Percentiles rank a stretch among this genome's conserved stretches.
phyloP scores from a whole-genome alignment of 2,888 invertebrate genomes.

The Agrochola litura region DNA sequence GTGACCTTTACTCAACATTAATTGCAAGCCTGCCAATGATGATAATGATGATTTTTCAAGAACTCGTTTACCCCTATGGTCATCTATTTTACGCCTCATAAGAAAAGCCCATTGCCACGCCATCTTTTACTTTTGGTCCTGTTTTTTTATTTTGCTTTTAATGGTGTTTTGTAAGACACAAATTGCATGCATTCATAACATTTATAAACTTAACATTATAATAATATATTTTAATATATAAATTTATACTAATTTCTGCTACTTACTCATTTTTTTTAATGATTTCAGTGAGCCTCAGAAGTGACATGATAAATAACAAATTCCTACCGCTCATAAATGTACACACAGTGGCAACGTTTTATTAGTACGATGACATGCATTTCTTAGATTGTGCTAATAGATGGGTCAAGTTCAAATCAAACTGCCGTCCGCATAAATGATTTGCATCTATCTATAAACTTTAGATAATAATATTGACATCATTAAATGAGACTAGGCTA shows the following conservation, averaged over 20 bases:
- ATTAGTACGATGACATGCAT: conserved; percentile 4
- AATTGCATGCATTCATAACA: not conserved
- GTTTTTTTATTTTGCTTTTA: not conserved
- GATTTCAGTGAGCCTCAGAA: not conserved
- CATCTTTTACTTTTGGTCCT: not conserved
- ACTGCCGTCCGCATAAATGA: not conserved
- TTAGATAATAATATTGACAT: not conserved
- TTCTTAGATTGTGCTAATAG: conserved; percentile 22
- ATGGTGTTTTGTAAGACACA: not conserved
- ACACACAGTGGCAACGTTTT: not conserved
- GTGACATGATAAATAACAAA: not conserved
- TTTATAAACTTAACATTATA: no score
- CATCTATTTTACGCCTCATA: not conserved
- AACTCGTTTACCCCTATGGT: no score
- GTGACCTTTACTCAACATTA: no score
- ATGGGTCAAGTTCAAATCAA: conserved; percentile 23
- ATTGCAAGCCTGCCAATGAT: not conserved
- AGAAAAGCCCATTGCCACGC: not conserved
- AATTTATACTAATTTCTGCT: no score
- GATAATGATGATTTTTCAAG: not conserved
- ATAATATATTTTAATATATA: no score
- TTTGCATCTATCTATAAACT: conserved; percentile 9
- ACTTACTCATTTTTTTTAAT: not conserved
- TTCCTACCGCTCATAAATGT: not conserved
- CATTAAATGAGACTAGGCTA: not conserved